Base-by-base conservation (phyloP, 2,888 invertebrate species). In the Sinhomidia bicolor region DNA sequence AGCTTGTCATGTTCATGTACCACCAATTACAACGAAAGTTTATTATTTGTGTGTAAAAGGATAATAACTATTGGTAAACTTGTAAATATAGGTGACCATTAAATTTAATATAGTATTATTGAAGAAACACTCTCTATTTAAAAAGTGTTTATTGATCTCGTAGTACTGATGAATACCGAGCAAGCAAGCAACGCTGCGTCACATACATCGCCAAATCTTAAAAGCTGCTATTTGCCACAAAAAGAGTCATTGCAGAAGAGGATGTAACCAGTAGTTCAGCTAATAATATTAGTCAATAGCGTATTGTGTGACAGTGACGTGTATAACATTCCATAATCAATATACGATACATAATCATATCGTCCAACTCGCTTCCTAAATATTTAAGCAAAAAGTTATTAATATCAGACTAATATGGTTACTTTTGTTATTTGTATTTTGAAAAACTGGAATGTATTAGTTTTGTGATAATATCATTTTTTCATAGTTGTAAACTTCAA, bases 321-420 rank as follows among this genome's bases (percentile, higher is more conserved):
- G 20, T 20, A 32, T 74, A 54, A 54, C 86, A 79, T 86, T 86
- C 80, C 86, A 80, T 86, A 60, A 79, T 85, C 79, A 85, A 20
- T n/a, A 51, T 47, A 54, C 68, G n/a, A 36, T 47, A 85, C 85
- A 62, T 32, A 78, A 65, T 79, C 86, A 86, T 86, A 86, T 86
- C 86, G 86, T 86, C 86, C 86, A 80, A 54, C 44, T 68, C 36
- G 68, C 79, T 85, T 79, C 78, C 78, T 85, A 47, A 20, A 84
- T 29, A 20, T 26, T 54, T 44, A 41, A 60, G 9, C 44, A n/a
- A 5, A 51, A 44, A 14, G 12, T 47, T 23, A 74, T 47, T 36
- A 68, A 32, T 47, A 23, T 26, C 5, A 26, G 47, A 74, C 9
- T 74, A 47, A 47, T 12, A 47, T 74, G 12, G 6, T 3, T 44